Base-by-base conservation (phyloP, 2,113 vertebrate genomes). In the Pagrus major region DNA sequence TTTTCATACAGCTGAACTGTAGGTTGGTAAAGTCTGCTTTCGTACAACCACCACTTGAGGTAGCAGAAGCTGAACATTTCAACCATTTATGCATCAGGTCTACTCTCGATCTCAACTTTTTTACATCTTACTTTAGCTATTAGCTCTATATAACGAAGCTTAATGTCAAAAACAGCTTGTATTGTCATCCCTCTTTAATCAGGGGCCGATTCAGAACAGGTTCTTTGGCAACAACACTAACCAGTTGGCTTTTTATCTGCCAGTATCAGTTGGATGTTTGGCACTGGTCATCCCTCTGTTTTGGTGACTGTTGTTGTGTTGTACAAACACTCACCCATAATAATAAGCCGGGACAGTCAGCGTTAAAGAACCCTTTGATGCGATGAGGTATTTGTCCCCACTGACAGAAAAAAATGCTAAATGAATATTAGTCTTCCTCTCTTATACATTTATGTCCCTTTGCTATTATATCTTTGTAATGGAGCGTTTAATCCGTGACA, bases 251-350 rank as follows among this genome's bases (percentile, higher is more conserved):
- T 44, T 87, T 84, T 71, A 80, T 86, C 79, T 76, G 35, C 58
- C 7, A 64, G 82, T 78, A 72, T 86, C 74, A 74, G 59, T 76
- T 70, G 29, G 56, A 78, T 42, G 23, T 75, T 91, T 89, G 88
- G 85, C 83, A 25, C 18, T 12, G 20, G 56, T 35, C 47, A 1
- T 59, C 16, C 18, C 6, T 77, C 51, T 90, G 89, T 80, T 91
- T 89, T 90, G 90, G 88, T 88, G 90, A 89, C 77, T 88, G 87
- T 87, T 86, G 88, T 90, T 84, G 86, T 88, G 87, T 77, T 87
- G 81, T 69, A 33, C 33, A 89, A 84, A 89, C 77, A 83, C n/a
- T 71, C 9, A 71, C 15, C 25, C 27, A 68, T 52, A 54, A 29
- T 66, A 59, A 81, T 41, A 56, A 12, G 20, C 39, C 58, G 47